A percentile compares a stretch with the other conserved stretches of the same genome.
These are phyloP conservation scores for Micromys minutus DNA, from an alignment of 2,113 vertebrate species.

Conservation along the genomic window DNA sequence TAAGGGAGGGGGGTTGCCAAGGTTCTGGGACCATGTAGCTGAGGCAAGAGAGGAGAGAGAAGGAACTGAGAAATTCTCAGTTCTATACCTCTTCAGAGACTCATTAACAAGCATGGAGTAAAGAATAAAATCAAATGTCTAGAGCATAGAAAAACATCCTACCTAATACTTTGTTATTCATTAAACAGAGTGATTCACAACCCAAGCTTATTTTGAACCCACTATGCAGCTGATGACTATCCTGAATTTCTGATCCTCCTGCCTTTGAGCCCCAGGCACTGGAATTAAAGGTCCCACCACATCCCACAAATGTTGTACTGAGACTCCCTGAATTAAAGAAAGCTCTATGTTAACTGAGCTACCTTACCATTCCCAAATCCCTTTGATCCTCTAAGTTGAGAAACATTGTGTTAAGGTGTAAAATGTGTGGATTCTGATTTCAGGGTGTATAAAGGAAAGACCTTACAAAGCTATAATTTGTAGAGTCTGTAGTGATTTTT, in stretches of 20 bases:
- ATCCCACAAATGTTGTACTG: background rate
- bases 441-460: background rate
- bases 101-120: background rate
- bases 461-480: background rate
- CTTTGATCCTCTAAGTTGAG: background rate
- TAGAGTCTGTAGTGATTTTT: background rate
- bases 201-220: background rate
- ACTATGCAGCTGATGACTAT: background rate
- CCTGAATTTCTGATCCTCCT: background rate
- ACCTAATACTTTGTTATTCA: background rate
- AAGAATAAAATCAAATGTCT: background rate
- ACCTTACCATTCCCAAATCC: background rate
- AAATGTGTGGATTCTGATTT: background rate
- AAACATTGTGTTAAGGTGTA: background rate
- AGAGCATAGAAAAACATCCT: background rate
- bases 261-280: background rate
- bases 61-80: conserved; percentile 34
- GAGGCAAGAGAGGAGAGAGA: background rate
- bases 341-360: background rate
- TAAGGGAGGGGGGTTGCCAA: too few species aligned
- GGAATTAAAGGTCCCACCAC: background rate
- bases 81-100: background rate
- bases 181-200: background rate
- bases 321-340: background rate
- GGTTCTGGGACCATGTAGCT: background rate